Conservation (phyloP, 1,140 invertebrate genomes). For the Cherax destructor region DNA sequence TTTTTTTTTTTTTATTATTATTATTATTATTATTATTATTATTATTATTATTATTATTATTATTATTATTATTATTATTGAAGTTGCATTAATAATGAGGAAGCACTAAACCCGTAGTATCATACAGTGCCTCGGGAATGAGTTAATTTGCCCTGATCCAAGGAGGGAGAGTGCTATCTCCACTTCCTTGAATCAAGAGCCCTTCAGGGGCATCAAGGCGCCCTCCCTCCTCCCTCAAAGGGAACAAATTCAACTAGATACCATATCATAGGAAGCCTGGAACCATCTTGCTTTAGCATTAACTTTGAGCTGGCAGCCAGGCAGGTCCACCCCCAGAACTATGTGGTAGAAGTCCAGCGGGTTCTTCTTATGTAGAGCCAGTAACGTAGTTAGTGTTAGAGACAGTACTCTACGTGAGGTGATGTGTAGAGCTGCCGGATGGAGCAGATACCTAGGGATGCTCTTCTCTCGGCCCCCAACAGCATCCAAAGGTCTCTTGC, state of each 20-base stretch:
- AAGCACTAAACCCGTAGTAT: no score
- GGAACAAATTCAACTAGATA: background rate
- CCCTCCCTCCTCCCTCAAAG: no score
- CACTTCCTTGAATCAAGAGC: no score
- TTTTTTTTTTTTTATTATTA: no score
- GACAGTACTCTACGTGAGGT: background rate
- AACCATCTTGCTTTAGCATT: background rate
- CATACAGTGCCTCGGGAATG: no score
- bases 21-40: no score
- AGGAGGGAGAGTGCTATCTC: no score
- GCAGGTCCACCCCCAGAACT: conserved; percentile 6
- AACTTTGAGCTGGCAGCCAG: background rate
- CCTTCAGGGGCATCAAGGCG: no score
- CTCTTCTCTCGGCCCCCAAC: background rate
- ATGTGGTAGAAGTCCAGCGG: background rate
- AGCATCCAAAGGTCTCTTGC: background rate
- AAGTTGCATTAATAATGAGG: no score
- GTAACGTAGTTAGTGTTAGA: background rate
- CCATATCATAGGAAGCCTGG: conserved; percentile 20
- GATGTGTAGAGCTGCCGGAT: conserved; percentile 12
- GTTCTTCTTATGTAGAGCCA: background rate
- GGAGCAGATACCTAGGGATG: background rate
- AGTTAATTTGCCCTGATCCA: no score
- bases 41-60: no score
- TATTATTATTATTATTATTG: no score